phyloP scores from a whole-genome alignment of 2,113 vertebrate genomes.

The Sylvia atricapilla region DNA sequence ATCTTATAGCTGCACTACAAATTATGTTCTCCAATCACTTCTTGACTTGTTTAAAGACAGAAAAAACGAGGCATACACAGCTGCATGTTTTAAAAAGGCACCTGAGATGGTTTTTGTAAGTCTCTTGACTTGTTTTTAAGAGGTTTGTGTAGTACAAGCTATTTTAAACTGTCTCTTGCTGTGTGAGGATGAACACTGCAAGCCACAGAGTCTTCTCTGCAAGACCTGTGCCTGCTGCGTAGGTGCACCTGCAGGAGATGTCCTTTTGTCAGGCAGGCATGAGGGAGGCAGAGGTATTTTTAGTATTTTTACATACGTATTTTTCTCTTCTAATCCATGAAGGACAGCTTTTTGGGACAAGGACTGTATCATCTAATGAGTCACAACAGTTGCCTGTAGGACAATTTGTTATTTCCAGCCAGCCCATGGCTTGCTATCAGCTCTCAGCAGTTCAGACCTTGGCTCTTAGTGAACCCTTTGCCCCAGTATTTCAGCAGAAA shows the following conservation, averaged over 20 bases:
- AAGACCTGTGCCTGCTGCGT: not conserved
- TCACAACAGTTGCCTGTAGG: not conserved
- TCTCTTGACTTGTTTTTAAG: not conserved
- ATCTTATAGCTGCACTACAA: not conserved
- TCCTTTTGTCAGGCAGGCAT: conserved; percentile 20
- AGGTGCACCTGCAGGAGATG: conserved; percentile 1
- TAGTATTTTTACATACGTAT: not conserved
- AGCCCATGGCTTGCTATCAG: not conserved
- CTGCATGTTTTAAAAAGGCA: not conserved
- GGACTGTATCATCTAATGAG: not conserved
- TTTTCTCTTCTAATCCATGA: not conserved
- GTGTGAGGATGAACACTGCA: not conserved
- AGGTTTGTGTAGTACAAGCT: not conserved
- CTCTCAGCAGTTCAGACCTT: not conserved
- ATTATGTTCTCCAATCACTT: not conserved
- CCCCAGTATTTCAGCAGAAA: not conserved
- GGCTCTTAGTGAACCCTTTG: not conserved
- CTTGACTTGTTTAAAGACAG: not conserved
- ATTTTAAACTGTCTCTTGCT: conserved; percentile 12
- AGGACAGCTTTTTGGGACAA: not conserved
- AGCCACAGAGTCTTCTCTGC: not conserved
- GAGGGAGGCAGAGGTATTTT: conserved; percentile 14
- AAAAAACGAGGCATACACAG: not conserved
- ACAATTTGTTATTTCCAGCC: not conserved
- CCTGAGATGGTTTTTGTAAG: not conserved